These are phyloP conservation scores for Brachynemurus nebulosus DNA, from an alignment of 2,888 invertebrate genomes.

Conservation along the genomic window DNA sequence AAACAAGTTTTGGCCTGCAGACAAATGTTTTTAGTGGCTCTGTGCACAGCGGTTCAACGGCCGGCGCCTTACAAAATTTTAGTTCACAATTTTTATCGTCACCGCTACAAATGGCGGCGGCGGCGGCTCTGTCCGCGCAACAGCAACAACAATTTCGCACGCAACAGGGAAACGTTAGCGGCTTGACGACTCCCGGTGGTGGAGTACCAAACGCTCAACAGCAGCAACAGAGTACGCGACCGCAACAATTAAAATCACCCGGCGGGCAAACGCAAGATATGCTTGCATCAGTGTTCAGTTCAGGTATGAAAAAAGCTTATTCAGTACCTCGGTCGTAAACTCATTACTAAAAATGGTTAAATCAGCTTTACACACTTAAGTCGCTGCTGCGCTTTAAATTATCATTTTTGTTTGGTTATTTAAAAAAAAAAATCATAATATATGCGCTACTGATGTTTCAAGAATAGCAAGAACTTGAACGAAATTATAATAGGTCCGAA, in stretches of 20 bases:
- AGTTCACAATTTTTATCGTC: constrained; percentile 44
- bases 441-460: too few species aligned
- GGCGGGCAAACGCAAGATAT: constrained; percentile 34
- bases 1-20: constrained; percentile 31
- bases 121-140: constrained; percentile 43
- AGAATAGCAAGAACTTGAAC: too few species aligned
- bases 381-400: too few species aligned
- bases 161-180: constrained; percentile 32
- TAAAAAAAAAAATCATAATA: too few species aligned
- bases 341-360: constrained; percentile 29
- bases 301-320: too few species aligned
- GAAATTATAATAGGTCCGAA: too few species aligned
- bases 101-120: constrained; percentile 42
- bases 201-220: constrained; percentile 24
- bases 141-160: constrained; percentile 49
- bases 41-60: constrained; percentile 32
- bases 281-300: constrained; percentile 40
- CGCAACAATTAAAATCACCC: constrained; percentile 44
- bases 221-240: constrained; percentile 26
- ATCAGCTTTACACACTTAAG: too few species aligned
- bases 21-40: constrained; percentile 34
- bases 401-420: too few species aligned
- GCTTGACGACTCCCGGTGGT: constrained; percentile 26
- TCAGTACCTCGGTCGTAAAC: constrained; percentile 36
- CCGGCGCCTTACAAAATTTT: constrained; percentile 35